A percentile compares a stretch with the other conserved stretches of the same genome.
Conservation (phyloP, 37 sponge, comb jelly and placozoan genomes). For the Crambe crambe region DNA sequence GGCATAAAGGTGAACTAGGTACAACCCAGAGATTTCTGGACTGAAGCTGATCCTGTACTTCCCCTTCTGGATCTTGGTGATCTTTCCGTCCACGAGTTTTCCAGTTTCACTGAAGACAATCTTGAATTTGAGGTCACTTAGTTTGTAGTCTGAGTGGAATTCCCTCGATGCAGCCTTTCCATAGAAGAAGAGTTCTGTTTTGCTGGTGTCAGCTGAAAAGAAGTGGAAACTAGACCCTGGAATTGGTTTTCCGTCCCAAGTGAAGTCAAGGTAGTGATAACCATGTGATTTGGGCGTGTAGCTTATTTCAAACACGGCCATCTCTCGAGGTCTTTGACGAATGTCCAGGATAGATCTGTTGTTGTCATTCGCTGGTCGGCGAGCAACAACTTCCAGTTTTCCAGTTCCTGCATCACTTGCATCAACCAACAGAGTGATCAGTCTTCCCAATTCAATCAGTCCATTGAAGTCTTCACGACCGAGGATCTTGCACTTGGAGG, state of each 20-base stretch:
- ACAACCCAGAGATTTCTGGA: constrained; percentile 52
- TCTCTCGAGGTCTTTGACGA: not conserved
- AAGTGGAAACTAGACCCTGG: constrained; percentile 30
- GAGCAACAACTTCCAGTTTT: constrained; percentile 21
- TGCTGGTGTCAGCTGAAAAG: constrained; percentile 13
- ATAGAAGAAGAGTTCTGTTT: not conserved
- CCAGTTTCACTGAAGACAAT: constrained; percentile 28
- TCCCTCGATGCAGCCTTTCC: constrained; percentile 36
- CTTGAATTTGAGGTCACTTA: constrained; percentile 28
- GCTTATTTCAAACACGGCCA: not conserved
- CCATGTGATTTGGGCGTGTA: constrained; percentile 8
- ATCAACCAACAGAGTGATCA: constrained; percentile 18
- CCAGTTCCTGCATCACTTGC: constrained; percentile 29
- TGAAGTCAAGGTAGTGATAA: constrained; percentile 32
- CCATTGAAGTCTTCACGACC: constrained; percentile 20
- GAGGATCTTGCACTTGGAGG: constrained; percentile 38
- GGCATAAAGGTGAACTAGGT: constrained; percentile 39
- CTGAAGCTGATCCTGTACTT: constrained; percentile 28
- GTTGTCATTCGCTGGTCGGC: constrained; percentile 12
- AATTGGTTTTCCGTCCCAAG: constrained; percentile 9
- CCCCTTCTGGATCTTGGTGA: constrained; percentile 39
- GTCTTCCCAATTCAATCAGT: constrained; percentile 1
- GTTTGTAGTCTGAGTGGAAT: constrained; percentile 23
- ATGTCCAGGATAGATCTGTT: constrained; percentile 1
- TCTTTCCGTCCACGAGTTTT: constrained; percentile 36